Evolutionary conservation across 2,888 invertebrate genomes (phyloP), one percentile per base, ranked within the genome.

Genomic region (Ochlodes sylvanus): DNA sequence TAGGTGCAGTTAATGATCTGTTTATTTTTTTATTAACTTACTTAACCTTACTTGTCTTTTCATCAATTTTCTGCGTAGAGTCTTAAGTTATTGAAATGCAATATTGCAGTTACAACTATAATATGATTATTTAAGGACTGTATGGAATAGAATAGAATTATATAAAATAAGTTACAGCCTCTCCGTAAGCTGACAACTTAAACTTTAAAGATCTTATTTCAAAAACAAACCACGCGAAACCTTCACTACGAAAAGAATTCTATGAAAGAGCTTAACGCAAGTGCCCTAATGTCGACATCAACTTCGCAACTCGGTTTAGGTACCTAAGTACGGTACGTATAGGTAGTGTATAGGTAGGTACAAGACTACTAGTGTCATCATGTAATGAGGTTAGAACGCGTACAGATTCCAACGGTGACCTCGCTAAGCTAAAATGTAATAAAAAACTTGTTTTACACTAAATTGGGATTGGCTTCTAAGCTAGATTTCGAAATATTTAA

Each of bases 211-310:
- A 7, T 34, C 34, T 9, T 34, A 34, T 34, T 34, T 38, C 38
- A 38, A 9, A 38, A 12, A 12, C 38, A 0, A 9, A 38, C 1
- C 15, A 47, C 15, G 44, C 12, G 7, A 47, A 17, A 17, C 17
- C 54, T 42, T 42, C 63, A 44, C 27, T 54, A 7, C 19, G 27
- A 27, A 5, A 5, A n/a, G n/a, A n/a, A n/a, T n/a, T n/a, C n/a
- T 14, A 21, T 21, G 41, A 42, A 41, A 38, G 56, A 47, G 44
- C 63, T 42, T 63, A 44, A 32, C 27, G 47, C 32, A n/a, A 56
- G 12, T 64, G 63, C 63, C 34, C 54, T 21, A 34, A 64, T 56
- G 44, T 56, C 64, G 64, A 64, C 42, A 64, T 64, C 21, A 19
- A 9, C 56, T 64, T 32, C 44, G 63, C 64, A 64, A 64, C 52